Conservation (phyloP, 2,797 vertebrate species). For the Sus cebifrons region DNA sequence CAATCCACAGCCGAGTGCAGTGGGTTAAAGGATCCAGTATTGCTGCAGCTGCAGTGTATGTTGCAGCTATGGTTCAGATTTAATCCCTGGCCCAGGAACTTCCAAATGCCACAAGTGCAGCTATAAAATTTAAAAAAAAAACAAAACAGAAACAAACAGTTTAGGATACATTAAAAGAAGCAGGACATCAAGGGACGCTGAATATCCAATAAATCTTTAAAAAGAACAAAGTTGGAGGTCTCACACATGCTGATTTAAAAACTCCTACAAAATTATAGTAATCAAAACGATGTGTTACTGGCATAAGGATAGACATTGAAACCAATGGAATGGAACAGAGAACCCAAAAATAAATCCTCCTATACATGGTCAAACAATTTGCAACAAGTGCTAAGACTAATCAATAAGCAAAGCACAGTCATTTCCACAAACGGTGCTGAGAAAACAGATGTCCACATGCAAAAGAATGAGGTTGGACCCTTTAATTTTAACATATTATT, state of each 20-base stretch:
- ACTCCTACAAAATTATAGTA: slow-evolving; percentile 42
- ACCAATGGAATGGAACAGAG: background rate
- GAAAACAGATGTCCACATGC: background rate
- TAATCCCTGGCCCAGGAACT: too few species aligned
- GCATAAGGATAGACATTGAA: background rate
- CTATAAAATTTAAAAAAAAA: too few species aligned
- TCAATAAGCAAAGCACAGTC: background rate
- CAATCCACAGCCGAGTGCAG: too few species aligned
- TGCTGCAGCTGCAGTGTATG: too few species aligned
- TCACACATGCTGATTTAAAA: slow-evolving; percentile 49
- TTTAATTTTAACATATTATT: background rate
- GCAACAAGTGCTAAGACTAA: background rate
- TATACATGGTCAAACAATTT: background rate
- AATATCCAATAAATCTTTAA: slow-evolving; percentile 11
- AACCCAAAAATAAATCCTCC: background rate
- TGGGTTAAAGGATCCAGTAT: too few species aligned
- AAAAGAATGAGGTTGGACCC: background rate
- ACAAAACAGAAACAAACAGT: too few species aligned
- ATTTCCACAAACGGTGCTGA: background rate
- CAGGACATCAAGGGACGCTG: background rate
- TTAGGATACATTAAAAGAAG: slow-evolving; percentile 14
- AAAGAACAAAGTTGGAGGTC: background rate
- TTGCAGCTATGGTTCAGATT: too few species aligned
- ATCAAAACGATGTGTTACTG: background rate
- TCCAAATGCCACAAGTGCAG: too few species aligned